phyloP scores from a whole-genome alignment of 92 coral and sea anemone genomes.

The Paragorgia papillata region DNA sequence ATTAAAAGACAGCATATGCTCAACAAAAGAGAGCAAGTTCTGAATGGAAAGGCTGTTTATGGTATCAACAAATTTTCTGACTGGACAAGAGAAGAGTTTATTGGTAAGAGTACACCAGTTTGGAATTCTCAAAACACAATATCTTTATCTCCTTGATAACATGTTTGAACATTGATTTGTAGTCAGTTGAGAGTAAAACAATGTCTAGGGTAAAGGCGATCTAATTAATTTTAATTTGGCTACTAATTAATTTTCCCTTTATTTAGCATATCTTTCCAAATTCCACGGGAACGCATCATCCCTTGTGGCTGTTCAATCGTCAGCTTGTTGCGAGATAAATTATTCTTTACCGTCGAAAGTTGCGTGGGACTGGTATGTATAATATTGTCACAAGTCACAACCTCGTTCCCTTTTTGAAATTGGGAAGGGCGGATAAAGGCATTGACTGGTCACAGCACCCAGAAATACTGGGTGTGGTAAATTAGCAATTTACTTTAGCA shows the following conservation, averaged over 20 bases:
- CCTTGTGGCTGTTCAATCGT: neutral
- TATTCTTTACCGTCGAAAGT: neutral
- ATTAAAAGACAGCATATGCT: constrained; percentile 72
- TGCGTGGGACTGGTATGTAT: constrained; percentile 34
- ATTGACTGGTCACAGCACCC: no score
- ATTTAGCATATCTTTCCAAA: constrained; percentile 29
- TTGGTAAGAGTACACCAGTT: constrained; percentile 63
- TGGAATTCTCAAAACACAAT: no score
- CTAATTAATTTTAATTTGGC: no score
- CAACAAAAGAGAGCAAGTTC: constrained; percentile 65
- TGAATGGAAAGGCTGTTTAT: constrained; percentile 82
- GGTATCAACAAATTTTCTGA: constrained; percentile 97
- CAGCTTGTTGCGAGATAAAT: constrained; percentile 7
- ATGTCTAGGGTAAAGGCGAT: no score
- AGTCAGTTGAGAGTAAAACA: no score
- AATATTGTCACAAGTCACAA: neutral
- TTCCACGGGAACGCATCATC: neutral
- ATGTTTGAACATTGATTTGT: no score
- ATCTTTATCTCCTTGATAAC: no score
- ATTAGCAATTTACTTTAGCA: no score
- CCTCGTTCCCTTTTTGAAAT: no score
- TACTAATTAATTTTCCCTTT: no score
- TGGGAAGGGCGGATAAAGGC: no score
- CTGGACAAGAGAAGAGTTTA: constrained; percentile 87
- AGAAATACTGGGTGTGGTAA: no score